Percentiles rank a stretch among this genome's conserved stretches.
Evolutionary conservation across 2,888 invertebrate species (phyloP).

Genomic region (Miltochrista miniata): DNA sequence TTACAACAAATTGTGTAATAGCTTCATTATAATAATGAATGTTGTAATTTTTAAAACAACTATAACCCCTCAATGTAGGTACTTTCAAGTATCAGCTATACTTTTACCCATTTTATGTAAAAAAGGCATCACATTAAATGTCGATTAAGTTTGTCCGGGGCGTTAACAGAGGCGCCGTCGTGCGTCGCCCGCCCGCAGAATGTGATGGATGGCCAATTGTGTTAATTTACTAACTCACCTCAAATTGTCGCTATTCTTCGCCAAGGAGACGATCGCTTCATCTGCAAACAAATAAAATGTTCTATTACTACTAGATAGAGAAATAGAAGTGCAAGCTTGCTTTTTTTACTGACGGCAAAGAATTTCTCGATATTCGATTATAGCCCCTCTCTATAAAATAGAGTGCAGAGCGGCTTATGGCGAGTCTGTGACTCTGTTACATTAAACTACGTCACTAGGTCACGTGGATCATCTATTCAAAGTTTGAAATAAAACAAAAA

Average conservation of each 20-base stretch:
- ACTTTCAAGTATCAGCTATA: background rate
- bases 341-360: too few relatives aligned
- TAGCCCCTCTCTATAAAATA: too few relatives aligned
- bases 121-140: conserved; percentile 48
- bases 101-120: conserved; percentile 20
- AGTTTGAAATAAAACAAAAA: too few relatives aligned
- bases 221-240: conserved; percentile 59
- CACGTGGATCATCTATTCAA: too few relatives aligned
- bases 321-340: too few relatives aligned
- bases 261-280: conserved; percentile 38
- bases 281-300: conserved; percentile 56
- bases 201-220: conserved; percentile 33
- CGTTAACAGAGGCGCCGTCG: conserved; percentile 5
- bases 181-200: conserved; percentile 7
- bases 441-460: too few relatives aligned
- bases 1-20: too few relatives aligned
- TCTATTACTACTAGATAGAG: conserved; percentile 1
- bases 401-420: too few relatives aligned
- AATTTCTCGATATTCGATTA: too few relatives aligned
- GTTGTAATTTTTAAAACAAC: too few relatives aligned
- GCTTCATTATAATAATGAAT: too few relatives aligned
- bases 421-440: too few relatives aligned
- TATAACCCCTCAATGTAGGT: background rate
- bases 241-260: conserved; percentile 58
- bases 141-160: conserved; percentile 45